Evolutionary conservation across 2,888 invertebrate species (phyloP), one percentile per base, ranked within the genome.

Genomic region (Acleris cristana): DNA sequence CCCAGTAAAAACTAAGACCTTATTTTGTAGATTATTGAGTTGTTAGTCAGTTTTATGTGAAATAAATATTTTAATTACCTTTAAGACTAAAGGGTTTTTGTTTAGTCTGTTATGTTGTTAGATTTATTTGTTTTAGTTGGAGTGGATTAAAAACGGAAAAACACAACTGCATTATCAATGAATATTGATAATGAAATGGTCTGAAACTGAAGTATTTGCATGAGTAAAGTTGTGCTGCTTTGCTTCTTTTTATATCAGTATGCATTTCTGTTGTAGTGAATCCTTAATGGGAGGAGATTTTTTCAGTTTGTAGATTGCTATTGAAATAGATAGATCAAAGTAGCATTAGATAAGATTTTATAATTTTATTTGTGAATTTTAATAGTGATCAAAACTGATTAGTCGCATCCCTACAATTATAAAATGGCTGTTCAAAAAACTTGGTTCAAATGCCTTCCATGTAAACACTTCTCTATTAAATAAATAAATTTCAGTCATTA

Each of bases 31-130:
- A 78, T 81, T 78, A 76, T 80, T 79, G 78, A 82, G 75, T 79
- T 79, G 79, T 80, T 82, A 87, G 84, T 82, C 79, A 79, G 80
- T 85, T 83, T 81, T 82, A 85, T 81, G 88, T 88, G 87, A 85
- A 88, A 84, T 84, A 86, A 85, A 87, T 83, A 74, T 78, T 77
- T 78, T 76, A 79, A 81, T 83, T 86, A 89, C 86, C 83, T 86
- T 80, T 89, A 90, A 90, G 79, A 80, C 72, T 81, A 85, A 88
- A 85, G 79, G 84, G 75, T 78, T 82, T 85, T 86, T 84, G 80
- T 80, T 85, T 77, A 67, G 30, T 64, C n/a, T n/a, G 53, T 56
- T 45, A 67, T 48, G 49, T 60, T 34, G 58, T 63, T 67, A 52
- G 30, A 48, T 67, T 58, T 62, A 75, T 75, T 77, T 73, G 73